Percentiles rank a stretch among this genome's conserved stretches.
These are phyloP conservation scores for Rousettus madagascariensis DNA, from an alignment of 2,797 vertebrate species.

Conservation along the genomic window DNA sequence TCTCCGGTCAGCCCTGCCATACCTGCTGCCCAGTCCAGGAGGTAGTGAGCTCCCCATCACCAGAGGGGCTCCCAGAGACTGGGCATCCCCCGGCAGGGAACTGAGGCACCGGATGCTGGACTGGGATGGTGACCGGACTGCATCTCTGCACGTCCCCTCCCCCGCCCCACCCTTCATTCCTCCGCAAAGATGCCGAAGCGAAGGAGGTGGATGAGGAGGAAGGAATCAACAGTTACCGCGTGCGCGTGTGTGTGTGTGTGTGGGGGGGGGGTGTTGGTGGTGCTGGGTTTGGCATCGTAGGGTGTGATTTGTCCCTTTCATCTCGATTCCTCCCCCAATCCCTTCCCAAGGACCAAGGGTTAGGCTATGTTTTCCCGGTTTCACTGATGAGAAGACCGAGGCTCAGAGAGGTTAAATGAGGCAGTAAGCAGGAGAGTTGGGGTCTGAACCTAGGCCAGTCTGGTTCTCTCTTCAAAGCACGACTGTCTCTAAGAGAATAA, in stretches of 20 bases:
- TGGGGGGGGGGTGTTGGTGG: no score
- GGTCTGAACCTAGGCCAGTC: background rate
- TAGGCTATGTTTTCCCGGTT: background rate
- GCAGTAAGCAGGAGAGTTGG: background rate
- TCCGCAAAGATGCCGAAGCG: background rate
- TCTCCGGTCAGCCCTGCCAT: background rate
- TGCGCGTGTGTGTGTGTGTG: no score
- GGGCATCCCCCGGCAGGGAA: background rate
- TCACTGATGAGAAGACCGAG: background rate
- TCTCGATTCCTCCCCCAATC: background rate
- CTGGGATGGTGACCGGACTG: background rate
- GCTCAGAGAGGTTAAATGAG: background rate
- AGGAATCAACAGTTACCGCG: background rate
- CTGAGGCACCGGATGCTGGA: accelerated
- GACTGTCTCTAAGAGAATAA: background rate
- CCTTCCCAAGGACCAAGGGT: background rate
- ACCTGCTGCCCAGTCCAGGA: background rate
- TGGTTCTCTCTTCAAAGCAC: background rate
- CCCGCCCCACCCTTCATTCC: background rate
- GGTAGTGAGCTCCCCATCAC: background rate
- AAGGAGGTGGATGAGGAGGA: accelerated
- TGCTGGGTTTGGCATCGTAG: background rate
- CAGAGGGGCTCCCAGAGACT: background rate
- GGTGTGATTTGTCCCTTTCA: background rate
- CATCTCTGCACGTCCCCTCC: background rate